Evolutionary conservation across 2,888 invertebrate genomes (phyloP).

Genomic region (Cataglyphis rosenhaueri): DNA sequence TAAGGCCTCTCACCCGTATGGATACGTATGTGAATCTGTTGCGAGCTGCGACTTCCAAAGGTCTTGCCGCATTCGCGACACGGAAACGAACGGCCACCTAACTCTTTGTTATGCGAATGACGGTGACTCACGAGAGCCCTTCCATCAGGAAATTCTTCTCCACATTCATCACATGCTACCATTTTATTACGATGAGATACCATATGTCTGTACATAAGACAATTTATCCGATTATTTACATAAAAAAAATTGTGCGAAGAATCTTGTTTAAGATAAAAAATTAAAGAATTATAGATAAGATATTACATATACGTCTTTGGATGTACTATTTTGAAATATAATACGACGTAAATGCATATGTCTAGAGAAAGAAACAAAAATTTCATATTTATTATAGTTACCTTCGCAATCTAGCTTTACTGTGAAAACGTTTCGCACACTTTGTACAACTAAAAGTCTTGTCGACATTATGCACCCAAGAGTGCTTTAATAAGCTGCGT

Average conservation of each 20-base stretch:
- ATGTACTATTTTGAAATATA: background rate
- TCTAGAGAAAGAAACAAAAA: background rate
- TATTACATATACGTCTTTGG: background rate
- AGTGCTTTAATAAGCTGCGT: constrained; percentile 89
- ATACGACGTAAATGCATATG: background rate
- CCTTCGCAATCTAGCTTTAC: constrained; percentile 87
- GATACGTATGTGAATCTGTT: constrained; percentile 94
- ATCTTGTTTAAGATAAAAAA: constrained; percentile 32
- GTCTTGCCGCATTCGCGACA: constrained; percentile 94
- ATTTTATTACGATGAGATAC: constrained; percentile 90
- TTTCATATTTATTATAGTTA: constrained; percentile 59
- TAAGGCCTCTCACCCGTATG: constrained; percentile 95
- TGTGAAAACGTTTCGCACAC: constrained; percentile 91
- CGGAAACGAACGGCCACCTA: constrained; percentile 90
- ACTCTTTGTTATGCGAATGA: constrained; percentile 88
- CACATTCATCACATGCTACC: constrained; percentile 90
- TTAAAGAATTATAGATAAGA: background rate
- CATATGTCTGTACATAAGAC: constrained; percentile 87
- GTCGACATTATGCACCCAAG: constrained; percentile 90
- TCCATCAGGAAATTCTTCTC: constrained; percentile 90
- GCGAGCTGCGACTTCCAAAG: constrained; percentile 94
- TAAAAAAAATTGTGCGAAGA: background rate
- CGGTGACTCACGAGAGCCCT: constrained; percentile 90
- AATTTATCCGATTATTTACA: background rate
- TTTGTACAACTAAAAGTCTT: constrained; percentile 89